Conservation (phyloP, 2,888 invertebrate species). For the Thecocarcelia acutangulata region DNA sequence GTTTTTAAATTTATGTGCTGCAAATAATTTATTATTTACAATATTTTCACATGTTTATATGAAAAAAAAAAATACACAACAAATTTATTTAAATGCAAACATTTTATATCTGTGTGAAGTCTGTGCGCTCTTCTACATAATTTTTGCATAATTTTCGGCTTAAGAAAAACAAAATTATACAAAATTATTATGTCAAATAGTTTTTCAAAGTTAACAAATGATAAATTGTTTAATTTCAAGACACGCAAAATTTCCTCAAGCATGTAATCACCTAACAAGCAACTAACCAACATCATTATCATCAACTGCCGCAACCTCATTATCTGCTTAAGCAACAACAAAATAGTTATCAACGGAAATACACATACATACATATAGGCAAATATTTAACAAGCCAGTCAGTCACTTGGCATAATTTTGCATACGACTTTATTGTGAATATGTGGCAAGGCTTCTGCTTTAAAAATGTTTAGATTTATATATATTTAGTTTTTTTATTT, state of each 20-base stretch:
- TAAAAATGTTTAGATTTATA: not conserved
- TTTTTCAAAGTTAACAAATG: constrained; percentile 52
- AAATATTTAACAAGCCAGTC: not conserved
- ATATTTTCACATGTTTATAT: constrained; percentile 13
- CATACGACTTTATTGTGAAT: constrained; percentile 19
- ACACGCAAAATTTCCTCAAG: constrained; percentile 53
- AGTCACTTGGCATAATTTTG: constrained; percentile 17
- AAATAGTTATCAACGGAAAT: not conserved
- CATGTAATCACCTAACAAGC: constrained; percentile 5
- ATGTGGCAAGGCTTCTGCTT: not conserved
- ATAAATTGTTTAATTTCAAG: constrained; percentile 58
- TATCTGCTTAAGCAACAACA: constrained; percentile 10
- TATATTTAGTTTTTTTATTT: not conserved
- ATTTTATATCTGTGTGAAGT: constrained; percentile 27
- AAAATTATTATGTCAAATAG: constrained; percentile 65
- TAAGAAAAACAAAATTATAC: constrained; percentile 27
- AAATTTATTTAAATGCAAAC: constrained; percentile 12
- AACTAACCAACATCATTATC: constrained; percentile 16
- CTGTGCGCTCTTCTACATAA: too few species aligned
- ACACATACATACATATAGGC: not conserved
- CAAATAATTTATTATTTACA: not conserved
- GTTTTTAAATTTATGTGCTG: not conserved
- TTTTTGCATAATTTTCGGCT: not conserved
- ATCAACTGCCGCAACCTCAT: not conserved
- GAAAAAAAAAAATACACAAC: not conserved